Base-by-base conservation (phyloP, 2,888 invertebrate genomes). In the Torymus texanus region DNA sequence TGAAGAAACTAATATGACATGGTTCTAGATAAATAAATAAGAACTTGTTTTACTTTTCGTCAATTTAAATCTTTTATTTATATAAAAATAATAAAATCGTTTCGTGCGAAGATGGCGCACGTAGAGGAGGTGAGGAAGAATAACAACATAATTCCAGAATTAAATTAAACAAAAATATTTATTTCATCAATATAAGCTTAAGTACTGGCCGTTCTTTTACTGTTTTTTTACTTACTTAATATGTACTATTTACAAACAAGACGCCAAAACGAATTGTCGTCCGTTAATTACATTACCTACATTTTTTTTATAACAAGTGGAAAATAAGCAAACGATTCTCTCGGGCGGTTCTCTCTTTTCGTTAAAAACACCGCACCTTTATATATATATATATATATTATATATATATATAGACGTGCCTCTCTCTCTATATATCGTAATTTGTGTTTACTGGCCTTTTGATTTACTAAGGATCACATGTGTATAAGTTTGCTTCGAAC, bases 161-260 rank as follows among this genome's bases (percentile, higher is more conserved):
- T 78, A 79, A 81, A 74, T 81, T 82, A 80, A 81, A 85, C 83
- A 86, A 83, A 85, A 84, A 84, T 85, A 86, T 83, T 86, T 87
- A 86, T 81, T 81, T 79, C 65, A 70, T 81, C 70, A 79, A 74
- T 70, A 79, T 76, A 81, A 79, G 79, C 70, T 76, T 83, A 82
- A 85, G 86, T 88, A 88, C 89, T 88, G 88, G 88, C 89, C 88
- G 84, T 84, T 85, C 83, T 85, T 84, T 85, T 83, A 73, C 67
- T 78, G 61, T 79, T 81, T 80, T 77, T 76, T 70, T 63, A 68
- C 41, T 59, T 75, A 21, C 21, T 21, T 81, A 79, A 82, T 68
- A 82, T 70, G 61, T 78, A 80, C 78, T 81, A 83, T 82, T 82
- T 84, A 84, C 85, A 81, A 84, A 84, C 83, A 84, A 83, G 79